Conservation (phyloP, 2,888 invertebrate genomes). For the Drepanosiphum platanoidis region DNA sequence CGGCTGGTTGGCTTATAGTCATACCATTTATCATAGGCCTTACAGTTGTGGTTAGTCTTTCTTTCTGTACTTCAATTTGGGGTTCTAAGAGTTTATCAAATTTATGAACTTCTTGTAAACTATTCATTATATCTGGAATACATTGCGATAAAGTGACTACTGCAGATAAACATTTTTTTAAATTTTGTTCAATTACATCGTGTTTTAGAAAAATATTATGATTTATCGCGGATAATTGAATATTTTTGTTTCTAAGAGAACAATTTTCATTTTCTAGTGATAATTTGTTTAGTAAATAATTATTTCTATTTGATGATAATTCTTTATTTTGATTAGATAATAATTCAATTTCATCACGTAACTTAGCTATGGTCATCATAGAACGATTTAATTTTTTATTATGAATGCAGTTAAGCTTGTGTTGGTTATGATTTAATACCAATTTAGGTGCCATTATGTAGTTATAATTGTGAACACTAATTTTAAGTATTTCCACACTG, state of each 20-base stretch:
- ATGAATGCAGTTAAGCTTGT: background rate
- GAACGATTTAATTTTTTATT: conserved; percentile 27
- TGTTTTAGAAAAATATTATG: background rate
- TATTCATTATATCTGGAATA: conserved; percentile 22
- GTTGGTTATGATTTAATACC: background rate
- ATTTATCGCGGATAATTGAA: background rate
- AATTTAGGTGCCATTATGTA: conserved; percentile 18
- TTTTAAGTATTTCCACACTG: background rate
- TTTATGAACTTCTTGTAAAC: conserved; percentile 20
- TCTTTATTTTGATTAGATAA: conserved; percentile 37
- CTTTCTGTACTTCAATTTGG: background rate
- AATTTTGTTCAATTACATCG: conserved; percentile 7
- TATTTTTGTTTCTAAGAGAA: conserved; percentile 30
- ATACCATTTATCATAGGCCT: conserved; percentile 19
- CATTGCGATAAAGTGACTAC: conserved; percentile 47
- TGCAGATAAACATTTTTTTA: conserved; percentile 39
- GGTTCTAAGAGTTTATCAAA: background rate
- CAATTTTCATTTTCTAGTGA: conserved; percentile 24
- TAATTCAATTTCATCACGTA: background rate
- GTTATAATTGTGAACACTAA: background rate
- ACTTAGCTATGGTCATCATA: background rate
- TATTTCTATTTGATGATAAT: conserved; percentile 24
- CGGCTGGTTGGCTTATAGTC: background rate
- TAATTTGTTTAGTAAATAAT: conserved; percentile 14
- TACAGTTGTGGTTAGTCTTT: conserved; percentile 19